Conservation (phyloP, 2,888 invertebrate species). For the Andrena haemorrhoa region DNA sequence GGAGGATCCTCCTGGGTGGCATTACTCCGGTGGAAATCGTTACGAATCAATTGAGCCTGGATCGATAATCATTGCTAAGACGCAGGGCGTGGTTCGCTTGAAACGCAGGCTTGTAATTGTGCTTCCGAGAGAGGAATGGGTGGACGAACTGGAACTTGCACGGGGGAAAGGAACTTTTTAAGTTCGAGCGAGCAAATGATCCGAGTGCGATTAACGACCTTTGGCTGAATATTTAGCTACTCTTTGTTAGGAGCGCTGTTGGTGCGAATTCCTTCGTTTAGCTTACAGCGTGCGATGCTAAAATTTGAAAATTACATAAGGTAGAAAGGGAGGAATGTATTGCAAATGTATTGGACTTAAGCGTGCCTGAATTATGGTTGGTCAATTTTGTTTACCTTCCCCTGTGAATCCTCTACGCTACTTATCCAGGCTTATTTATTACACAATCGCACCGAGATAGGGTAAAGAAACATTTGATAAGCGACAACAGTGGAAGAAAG, state of each 20-base stretch:
- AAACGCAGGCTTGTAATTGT: not conserved
- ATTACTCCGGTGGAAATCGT: too few species aligned
- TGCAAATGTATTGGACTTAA: too few species aligned
- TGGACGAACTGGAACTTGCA: not conserved
- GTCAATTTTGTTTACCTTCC: not conserved
- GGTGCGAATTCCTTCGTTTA: not conserved
- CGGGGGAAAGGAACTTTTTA: not conserved
- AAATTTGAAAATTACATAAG: too few species aligned
- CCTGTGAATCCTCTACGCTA: not conserved
- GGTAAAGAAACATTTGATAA: slow-evolving; percentile 8
- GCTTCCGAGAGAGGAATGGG: not conserved
- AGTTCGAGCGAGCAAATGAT: not conserved
- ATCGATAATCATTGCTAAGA: not conserved
- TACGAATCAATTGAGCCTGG: too few species aligned
- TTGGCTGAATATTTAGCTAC: not conserved
- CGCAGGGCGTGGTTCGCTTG: not conserved
- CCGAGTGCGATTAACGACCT: not conserved
- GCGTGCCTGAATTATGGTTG: not conserved
- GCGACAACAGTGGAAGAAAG: not conserved
- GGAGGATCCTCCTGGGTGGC: too few species aligned
- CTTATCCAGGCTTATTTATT: not conserved
- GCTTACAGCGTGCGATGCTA: too few species aligned
- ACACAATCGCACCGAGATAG: slow-evolving; percentile 10
- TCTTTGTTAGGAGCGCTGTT: not conserved
- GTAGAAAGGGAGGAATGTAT: too few species aligned